These are phyloP conservation scores for Drosophila limbata DNA, from an alignment of 2,888 invertebrate species.

Conservation along the genomic window DNA sequence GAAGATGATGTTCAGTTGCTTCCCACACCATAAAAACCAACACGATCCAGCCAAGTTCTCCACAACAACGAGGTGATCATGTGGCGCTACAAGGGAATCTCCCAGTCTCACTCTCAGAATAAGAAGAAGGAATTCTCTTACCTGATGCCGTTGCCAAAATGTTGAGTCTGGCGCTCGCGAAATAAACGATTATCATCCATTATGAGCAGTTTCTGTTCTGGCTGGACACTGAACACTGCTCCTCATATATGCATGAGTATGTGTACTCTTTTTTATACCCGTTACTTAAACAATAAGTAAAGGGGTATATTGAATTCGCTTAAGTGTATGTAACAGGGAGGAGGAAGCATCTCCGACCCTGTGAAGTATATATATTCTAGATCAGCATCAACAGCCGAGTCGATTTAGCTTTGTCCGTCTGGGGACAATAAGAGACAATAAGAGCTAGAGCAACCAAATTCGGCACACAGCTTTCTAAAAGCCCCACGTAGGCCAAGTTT, in stretches of 20 bases:
- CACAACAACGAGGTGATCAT: slow-evolving; percentile 55
- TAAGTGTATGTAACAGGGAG: too few relatives aligned
- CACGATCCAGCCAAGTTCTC: slow-evolving; percentile 35
- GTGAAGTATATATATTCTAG: too few relatives aligned
- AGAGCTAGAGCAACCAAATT: too few relatives aligned
- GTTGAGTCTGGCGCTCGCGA: slow-evolving; percentile 37
- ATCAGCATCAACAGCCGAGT: too few relatives aligned
- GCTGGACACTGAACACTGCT: slow-evolving; percentile 15
- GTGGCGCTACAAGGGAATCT: slow-evolving; percentile 71
- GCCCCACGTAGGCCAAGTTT: too few relatives aligned
- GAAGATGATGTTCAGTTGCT: slow-evolving; percentile 57
- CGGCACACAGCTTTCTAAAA: too few relatives aligned
- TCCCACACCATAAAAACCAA: slow-evolving; percentile 61
- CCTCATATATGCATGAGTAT: slow-evolving; percentile 34
- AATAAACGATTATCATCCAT: slow-evolving; percentile 84
- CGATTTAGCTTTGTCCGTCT: too few relatives aligned
- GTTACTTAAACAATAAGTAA: too few relatives aligned
- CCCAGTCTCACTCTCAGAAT: slow-evolving; percentile 20
- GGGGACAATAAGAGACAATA: too few relatives aligned
- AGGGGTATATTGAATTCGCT: too few relatives aligned
- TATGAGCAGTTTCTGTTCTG: slow-evolving; percentile 74
- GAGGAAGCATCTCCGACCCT: too few relatives aligned
- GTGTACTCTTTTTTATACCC: slow-evolving; percentile 20
- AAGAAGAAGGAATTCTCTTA: slow-evolving; percentile 1
- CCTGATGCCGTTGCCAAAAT: slow-evolving; percentile 46